Conservation (phyloP, 1,140 invertebrate species). For the Drepana arcuata region DNA sequence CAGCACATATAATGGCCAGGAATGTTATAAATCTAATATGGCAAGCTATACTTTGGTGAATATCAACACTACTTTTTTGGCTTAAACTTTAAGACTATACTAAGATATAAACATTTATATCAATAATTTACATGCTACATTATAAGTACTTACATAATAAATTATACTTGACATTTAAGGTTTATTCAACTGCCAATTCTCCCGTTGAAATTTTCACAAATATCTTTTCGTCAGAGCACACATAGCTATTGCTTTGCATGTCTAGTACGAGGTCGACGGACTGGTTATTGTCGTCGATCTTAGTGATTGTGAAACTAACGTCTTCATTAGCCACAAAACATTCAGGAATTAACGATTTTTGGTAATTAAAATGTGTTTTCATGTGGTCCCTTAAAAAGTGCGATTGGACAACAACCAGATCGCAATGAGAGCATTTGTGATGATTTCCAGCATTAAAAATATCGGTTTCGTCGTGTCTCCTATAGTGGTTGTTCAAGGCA, state of each 20-base stretch:
- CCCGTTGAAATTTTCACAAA: constrained; percentile 58
- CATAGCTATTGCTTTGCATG: constrained; percentile 22
- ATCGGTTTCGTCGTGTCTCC: constrained; percentile 76
- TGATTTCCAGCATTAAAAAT: constrained; percentile 72
- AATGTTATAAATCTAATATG: constrained; percentile 54
- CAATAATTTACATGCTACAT: background rate
- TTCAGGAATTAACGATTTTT: constrained; percentile 74
- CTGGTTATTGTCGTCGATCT: constrained; percentile 38
- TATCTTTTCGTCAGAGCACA: constrained; percentile 44
- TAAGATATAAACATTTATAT: constrained; percentile 1
- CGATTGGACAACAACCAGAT: constrained; percentile 84
- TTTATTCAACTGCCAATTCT: constrained; percentile 40
- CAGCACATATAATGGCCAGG: constrained; percentile 25
- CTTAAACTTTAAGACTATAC: constrained; percentile 17
- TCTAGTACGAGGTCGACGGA: constrained; percentile 50
- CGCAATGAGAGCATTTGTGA: constrained; percentile 87
- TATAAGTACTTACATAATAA: constrained; percentile 5
- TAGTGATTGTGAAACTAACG: constrained; percentile 48
- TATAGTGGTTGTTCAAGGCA: constrained; percentile 81
- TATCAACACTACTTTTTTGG: constrained; percentile 42
- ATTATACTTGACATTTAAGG: too few relatives aligned
- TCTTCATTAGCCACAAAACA: constrained; percentile 55
- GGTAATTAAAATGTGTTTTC: constrained; percentile 82
- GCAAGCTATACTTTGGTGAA: constrained; percentile 67
- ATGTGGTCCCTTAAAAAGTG: constrained; percentile 86